phyloP scores from a whole-genome alignment of 2,113 vertebrate species.

The Anolis carolinensis region DNA sequence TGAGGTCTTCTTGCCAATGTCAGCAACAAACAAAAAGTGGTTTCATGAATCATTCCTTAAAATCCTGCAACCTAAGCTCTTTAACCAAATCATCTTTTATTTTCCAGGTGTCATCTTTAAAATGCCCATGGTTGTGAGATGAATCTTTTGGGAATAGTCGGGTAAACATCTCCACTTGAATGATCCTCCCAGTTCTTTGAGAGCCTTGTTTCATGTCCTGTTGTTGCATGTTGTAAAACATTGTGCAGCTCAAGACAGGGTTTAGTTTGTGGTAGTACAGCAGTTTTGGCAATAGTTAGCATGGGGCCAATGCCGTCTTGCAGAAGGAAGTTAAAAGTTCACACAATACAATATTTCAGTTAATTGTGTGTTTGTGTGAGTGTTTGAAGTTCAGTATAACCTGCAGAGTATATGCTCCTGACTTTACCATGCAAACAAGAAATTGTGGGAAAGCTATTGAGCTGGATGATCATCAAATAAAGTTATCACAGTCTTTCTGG shows the following conservation, averaged over 20 bases:
- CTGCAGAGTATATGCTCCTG: too few relatives aligned
- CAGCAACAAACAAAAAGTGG: not conserved
- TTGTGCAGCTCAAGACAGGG: not conserved
- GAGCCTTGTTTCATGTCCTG: not conserved
- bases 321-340: not conserved
- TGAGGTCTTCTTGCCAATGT: not conserved
- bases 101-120: conserved; percentile 5
- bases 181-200: not conserved
- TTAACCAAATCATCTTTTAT: not conserved
- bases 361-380: not conserved
- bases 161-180: not conserved
- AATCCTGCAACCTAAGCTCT: conserved; percentile 5
- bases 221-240: not conserved
- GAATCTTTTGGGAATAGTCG: not conserved
- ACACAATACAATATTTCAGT: not conserved
- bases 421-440: too few relatives aligned
- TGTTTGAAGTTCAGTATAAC: not conserved
- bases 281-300: not conserved
- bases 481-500: too few relatives aligned
- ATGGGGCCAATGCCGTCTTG: not conserved
- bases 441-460: too few relatives aligned
- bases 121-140: not conserved
- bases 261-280: not conserved
- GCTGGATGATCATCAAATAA: too few relatives aligned
- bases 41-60: not conserved